Evolutionary conservation across 2,113 vertebrate genomes (phyloP), one percentile per base, ranked within the genome.

Genomic region (Crotalus horridus): DNA sequence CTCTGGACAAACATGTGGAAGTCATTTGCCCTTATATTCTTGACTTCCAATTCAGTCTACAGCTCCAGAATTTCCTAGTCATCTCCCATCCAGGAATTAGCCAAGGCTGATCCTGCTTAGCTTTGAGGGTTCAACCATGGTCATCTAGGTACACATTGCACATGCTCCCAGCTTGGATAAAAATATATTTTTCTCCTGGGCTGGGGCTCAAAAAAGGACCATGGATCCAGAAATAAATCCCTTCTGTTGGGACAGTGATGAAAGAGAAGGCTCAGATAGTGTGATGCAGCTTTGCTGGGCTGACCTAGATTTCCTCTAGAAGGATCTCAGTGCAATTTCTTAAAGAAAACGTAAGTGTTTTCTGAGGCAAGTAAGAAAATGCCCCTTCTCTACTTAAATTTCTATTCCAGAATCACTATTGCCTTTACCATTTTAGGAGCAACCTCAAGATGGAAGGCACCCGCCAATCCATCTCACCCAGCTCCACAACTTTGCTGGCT

Each of bases 251-350:
- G 92, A 89, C 56, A 93, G 81, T 4, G 46, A 54, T 53, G 81
- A 81, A 59, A 93, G 85, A 87, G 93, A 61, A 91, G 93, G 51
- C 88, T n/a, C 53, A 54, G 59, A 87, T 43, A 55, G 29, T 4
- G 46, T 90, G 56, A 43, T 93, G 61, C 61, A 56, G 51, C n/a
- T 56, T 74, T 13, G 55, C 74, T 21, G 85, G 58, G 59, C 39
- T 90, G 93, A 90, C 93, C 93, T 88, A 91, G 85, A 91, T 91
- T 91, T 88, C 51, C 89, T 54, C 85, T 87, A 39, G 88, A 93
- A 93, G 56, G 92, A 43, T 56, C 8, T 93, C 61, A 90, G 24
- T 46, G 87, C 20, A 29, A 39, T 39, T 56, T 89, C 55, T 89
- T 58, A 58, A 90, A 90, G 69, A 69, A 39, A 74, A 74, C 2